Percentiles rank a stretch among this genome's conserved stretches.
These are phyloP conservation scores for Rhegmatorhina hoffmannsi DNA, from an alignment of 2,113 vertebrate genomes.

Conservation along the genomic window DNA sequence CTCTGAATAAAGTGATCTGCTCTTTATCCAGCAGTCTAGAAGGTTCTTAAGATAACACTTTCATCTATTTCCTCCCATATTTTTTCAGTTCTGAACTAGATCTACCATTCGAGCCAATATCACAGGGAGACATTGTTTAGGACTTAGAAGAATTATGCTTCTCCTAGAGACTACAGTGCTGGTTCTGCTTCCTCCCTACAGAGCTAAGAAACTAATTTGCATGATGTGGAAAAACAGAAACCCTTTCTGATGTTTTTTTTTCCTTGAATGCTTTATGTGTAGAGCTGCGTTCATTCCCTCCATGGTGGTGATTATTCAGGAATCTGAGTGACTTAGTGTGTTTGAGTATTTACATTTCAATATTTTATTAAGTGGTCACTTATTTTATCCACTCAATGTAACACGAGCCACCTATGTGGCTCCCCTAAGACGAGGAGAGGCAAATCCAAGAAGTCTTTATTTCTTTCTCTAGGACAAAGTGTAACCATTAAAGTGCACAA, in stretches of 20 bases:
- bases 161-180: neutral
- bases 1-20: neutral
- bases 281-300: neutral
- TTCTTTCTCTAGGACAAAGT: neutral
- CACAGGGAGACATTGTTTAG: neutral
- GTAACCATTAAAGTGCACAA: neutral
- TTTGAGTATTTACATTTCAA: slow-evolving; percentile 46
- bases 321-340: neutral
- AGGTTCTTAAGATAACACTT: neutral
- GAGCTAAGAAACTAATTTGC: slow-evolving; percentile 33
- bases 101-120: neutral
- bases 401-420: neutral
- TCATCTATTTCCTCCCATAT: neutral
- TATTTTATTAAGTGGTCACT: slow-evolving; percentile 46
- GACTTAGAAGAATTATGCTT: neutral
- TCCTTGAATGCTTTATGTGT: neutral
- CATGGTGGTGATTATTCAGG: neutral
- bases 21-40: neutral
- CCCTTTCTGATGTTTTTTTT: slow-evolving; percentile 22
- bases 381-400: neutral
- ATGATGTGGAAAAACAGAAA: slow-evolving; percentile 14
- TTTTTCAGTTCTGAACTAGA: neutral
- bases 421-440: neutral
- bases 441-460: neutral
- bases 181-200: neutral